phyloP scores from a whole-genome alignment of 2,888 invertebrate genomes.

The Polyommatus iphigenia region DNA sequence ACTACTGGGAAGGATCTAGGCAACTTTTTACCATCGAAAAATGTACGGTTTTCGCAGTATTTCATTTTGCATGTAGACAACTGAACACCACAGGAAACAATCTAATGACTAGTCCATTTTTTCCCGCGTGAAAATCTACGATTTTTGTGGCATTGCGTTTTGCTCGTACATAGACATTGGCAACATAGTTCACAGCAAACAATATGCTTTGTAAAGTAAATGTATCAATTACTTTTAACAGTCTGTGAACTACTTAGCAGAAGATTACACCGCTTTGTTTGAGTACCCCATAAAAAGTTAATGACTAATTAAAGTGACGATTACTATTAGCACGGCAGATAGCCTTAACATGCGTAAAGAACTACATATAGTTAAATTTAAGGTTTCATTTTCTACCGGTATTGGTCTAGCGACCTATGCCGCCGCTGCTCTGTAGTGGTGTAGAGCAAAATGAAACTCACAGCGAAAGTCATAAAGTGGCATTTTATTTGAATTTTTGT shows the following conservation, averaged over 20 bases:
- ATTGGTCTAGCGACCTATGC: too few relatives aligned
- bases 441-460: too few relatives aligned
- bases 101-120: background rate
- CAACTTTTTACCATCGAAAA: too few relatives aligned
- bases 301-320: background rate
- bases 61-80: too few relatives aligned
- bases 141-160: too few relatives aligned
- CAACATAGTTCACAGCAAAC: background rate
- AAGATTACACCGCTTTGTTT: slow-evolving; percentile 3
- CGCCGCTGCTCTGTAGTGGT: too few relatives aligned
- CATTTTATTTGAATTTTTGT: too few relatives aligned
- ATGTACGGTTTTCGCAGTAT: too few relatives aligned
- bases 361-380: background rate
- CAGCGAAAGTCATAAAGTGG: too few relatives aligned
- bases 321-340: background rate
- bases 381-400: too few relatives aligned
- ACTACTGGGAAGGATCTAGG: too few relatives aligned
- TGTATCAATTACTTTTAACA: slow-evolving; percentile 3
- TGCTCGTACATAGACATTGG: background rate
- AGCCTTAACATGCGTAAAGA: background rate
- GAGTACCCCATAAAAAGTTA: background rate
- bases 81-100: too few relatives aligned
- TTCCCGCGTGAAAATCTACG: background rate
- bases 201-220: background rate
- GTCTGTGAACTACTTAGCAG: background rate